phyloP scores from a whole-genome alignment of 2,113 vertebrate genomes.

The Polyodon spathula region DNA sequence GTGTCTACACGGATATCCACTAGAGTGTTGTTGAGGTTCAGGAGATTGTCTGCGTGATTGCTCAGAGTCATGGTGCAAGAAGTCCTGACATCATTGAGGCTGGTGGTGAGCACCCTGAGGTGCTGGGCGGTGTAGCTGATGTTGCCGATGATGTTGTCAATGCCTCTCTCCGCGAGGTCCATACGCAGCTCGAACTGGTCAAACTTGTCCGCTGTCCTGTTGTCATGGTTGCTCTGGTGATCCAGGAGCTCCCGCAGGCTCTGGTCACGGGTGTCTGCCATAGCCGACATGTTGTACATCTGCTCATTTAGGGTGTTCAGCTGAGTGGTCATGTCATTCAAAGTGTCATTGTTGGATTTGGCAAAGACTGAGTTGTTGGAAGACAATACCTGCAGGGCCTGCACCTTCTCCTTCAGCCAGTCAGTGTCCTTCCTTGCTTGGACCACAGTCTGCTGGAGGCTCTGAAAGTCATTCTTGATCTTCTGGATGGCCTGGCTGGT shows the following conservation, averaged over 20 bases:
- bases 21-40: slow-evolving; percentile 71
- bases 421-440: slow-evolving; percentile 74
- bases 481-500: slow-evolving; percentile 73
- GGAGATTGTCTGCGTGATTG: slow-evolving; percentile 77
- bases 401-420: slow-evolving; percentile 81
- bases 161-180: slow-evolving; percentile 69
- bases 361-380: slow-evolving; percentile 72
- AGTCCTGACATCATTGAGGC: slow-evolving; percentile 74
- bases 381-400: slow-evolving; percentile 69
- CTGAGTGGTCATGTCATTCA: slow-evolving; percentile 80
- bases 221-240: slow-evolving; percentile 69
- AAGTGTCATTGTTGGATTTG: slow-evolving; percentile 77
- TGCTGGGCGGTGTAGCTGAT: slow-evolving; percentile 87
- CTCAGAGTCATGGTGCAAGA: slow-evolving; percentile 76
- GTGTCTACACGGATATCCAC: slow-evolving; percentile 66
- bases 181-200: slow-evolving; percentile 70
- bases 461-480: slow-evolving; percentile 79
- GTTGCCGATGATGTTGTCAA: slow-evolving; percentile 81
- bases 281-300: slow-evolving; percentile 77
- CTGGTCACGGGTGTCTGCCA: slow-evolving; percentile 72
- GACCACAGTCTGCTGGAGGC: slow-evolving; percentile 70
- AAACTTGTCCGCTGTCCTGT: slow-evolving; percentile 69
- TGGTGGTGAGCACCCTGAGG: slow-evolving; percentile 75
- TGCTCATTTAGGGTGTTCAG: slow-evolving; percentile 65
- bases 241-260: slow-evolving; percentile 81